Evolutionary conservation across 2,113 vertebrate genomes (phyloP).

Genomic region (Paralichthys olivaceus): DNA sequence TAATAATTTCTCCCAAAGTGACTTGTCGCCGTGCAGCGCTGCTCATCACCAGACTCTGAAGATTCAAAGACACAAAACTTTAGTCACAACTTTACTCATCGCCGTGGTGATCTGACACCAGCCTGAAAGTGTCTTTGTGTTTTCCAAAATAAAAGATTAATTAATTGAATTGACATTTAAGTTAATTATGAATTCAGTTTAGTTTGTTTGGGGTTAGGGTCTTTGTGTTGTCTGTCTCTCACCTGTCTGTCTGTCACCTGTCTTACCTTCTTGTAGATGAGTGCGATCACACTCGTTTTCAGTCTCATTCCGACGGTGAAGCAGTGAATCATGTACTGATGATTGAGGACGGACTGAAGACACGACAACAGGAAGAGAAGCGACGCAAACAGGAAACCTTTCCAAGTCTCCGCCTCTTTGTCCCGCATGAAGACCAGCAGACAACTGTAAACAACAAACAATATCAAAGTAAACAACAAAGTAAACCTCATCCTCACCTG

Average conservation of each 20-base stretch:
- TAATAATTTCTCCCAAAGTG: slow-evolving; percentile 86
- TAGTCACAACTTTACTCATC: not conserved
- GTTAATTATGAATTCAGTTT: too few species aligned
- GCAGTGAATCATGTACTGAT: slow-evolving; percentile 87
- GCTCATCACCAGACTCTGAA: slow-evolving; percentile 86
- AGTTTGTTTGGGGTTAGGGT: not conserved
- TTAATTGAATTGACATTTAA: too few species aligned
- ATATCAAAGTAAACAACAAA: not conserved
- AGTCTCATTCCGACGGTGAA: slow-evolving; percentile 88
- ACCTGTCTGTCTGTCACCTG: not conserved
- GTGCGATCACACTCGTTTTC: slow-evolving; percentile 86
- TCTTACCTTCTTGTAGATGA: slow-evolving; percentile 89
- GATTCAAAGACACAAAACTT: slow-evolving; percentile 3
- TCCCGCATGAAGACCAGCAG: slow-evolving; percentile 86
- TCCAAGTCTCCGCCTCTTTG: slow-evolving; percentile 79
- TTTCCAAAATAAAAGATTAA: not conserved
- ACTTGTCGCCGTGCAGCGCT: slow-evolving; percentile 78
- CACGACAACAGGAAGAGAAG: slow-evolving; percentile 85
- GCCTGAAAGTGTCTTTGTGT: too few species aligned
- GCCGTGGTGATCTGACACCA: not conserved
- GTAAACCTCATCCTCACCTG: not conserved
- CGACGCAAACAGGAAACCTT: slow-evolving; percentile 84
- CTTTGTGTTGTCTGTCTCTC: not conserved
- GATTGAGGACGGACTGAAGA: slow-evolving; percentile 87
- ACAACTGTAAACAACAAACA: slow-evolving; percentile 75